Evolutionary conservation across 2,113 vertebrate genomes (phyloP).

Genomic region (Physeter macrocephalus): DNA sequence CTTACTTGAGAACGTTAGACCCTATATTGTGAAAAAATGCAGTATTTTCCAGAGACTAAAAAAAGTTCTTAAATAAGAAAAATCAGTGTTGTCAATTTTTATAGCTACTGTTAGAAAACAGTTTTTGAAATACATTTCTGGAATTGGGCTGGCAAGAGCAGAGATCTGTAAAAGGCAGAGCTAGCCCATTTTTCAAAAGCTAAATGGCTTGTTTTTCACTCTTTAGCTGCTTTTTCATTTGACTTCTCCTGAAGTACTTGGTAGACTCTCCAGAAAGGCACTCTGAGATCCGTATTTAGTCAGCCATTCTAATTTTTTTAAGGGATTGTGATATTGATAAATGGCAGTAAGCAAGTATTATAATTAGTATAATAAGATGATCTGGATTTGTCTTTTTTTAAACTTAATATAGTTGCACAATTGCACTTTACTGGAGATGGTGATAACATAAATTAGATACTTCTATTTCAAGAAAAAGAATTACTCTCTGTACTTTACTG

Average conservation of each 20-base stretch:
- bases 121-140: neutral
- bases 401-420: neutral
- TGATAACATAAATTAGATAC: neutral
- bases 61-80: neutral
- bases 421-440: neutral
- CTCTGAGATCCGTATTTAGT: neutral
- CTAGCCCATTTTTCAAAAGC: neutral
- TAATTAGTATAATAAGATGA: neutral
- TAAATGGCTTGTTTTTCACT: neutral
- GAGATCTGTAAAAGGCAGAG: neutral
- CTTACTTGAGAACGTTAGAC: slow-evolving; percentile 16
- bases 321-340: neutral
- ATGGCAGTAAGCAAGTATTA: neutral
- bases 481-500: neutral
- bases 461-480: neutral
- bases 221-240: neutral
- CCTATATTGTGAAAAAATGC: neutral
- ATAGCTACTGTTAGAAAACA: neutral
- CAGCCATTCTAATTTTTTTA: neutral
- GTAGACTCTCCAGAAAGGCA: neutral
- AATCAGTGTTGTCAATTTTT: neutral
- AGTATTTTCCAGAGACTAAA: neutral
- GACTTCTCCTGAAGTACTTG: neutral
- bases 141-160: neutral
- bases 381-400: neutral